Percentiles rank a stretch among this genome's conserved stretches.
Evolutionary conservation across 2,797 vertebrate genomes (phyloP).

Genomic region (Centropyge bicolor): DNA sequence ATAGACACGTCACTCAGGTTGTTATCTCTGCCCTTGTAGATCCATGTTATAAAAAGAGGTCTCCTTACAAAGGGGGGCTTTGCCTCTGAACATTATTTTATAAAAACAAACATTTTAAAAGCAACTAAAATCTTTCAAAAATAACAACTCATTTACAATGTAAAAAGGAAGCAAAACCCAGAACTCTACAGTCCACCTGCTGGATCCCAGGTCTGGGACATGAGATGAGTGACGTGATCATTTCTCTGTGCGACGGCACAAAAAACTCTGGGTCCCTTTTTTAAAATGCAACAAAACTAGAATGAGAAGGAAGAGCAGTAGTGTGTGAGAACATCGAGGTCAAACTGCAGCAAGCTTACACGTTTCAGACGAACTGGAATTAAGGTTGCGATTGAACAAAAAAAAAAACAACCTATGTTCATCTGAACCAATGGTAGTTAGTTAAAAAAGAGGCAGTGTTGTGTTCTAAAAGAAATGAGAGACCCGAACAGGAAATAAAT

Average conservation of each 20-base stretch:
- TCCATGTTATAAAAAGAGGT: constrained; percentile 36
- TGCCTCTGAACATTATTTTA: constrained; percentile 12
- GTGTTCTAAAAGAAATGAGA: background rate
- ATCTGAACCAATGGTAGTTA: background rate
- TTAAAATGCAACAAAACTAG: background rate
- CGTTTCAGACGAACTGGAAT: background rate
- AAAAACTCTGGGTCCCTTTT: constrained; percentile 49
- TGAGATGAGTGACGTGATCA: background rate
- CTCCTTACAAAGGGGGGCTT: background rate
- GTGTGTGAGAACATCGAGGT: background rate
- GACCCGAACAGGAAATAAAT: background rate
- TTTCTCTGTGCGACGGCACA: background rate
- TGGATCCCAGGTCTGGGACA: background rate
- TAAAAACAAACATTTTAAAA: constrained; percentile 18
- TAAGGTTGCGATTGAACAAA: background rate
- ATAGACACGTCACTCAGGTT: constrained; percentile 21
- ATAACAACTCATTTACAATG: background rate
- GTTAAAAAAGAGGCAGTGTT: background rate
- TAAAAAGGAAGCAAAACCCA: constrained; percentile 8
- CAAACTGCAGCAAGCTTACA: background rate
- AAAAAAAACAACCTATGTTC: background rate
- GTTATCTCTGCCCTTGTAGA: constrained; percentile 7
- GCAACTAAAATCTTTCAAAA: background rate
- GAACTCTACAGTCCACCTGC: background rate
- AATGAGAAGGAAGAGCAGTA: constrained; percentile 8